Conservation (phyloP, 2,888 invertebrate species). For the Himalopsyche japonica region DNA sequence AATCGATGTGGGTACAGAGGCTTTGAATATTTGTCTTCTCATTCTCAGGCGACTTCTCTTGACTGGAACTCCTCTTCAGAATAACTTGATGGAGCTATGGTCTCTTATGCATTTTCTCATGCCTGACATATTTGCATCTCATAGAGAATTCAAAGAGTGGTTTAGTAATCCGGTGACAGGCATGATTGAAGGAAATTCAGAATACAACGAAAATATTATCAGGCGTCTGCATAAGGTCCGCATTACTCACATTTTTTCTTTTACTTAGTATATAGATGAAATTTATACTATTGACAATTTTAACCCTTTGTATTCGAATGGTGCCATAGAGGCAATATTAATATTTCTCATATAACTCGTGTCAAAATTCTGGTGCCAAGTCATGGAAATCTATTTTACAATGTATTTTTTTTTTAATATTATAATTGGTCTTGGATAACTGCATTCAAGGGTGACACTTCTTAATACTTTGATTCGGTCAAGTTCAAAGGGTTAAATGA, state of each 20-base stretch:
- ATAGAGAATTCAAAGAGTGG: constrained; percentile 97
- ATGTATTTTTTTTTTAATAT: no score
- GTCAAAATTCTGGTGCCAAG: no score
- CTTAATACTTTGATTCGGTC: no score
- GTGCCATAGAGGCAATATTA: no score
- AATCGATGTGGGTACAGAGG: constrained; percentile 21
- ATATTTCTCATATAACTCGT: no score
- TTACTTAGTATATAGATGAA: no score
- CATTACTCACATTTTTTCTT: background rate
- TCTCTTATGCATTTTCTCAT: constrained; percentile 97
- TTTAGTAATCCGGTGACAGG: constrained; percentile 96
- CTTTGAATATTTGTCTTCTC: background rate
- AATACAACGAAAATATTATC: constrained; percentile 88
- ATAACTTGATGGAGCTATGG: constrained; percentile 96
- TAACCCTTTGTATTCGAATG: no score
- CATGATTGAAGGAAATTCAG: constrained; percentile 92
- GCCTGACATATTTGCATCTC: constrained; percentile 96
- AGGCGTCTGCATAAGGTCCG: constrained; percentile 84
- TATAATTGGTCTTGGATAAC: no score
- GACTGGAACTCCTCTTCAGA: constrained; percentile 95
- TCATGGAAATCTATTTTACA: no score
- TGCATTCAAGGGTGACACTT: no score
- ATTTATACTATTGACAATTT: no score
- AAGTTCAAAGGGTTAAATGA: no score
- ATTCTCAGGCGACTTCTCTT: constrained; percentile 78